Conservation (phyloP, 64 coral and sea anemone species). For the Platygyra sinensis region DNA sequence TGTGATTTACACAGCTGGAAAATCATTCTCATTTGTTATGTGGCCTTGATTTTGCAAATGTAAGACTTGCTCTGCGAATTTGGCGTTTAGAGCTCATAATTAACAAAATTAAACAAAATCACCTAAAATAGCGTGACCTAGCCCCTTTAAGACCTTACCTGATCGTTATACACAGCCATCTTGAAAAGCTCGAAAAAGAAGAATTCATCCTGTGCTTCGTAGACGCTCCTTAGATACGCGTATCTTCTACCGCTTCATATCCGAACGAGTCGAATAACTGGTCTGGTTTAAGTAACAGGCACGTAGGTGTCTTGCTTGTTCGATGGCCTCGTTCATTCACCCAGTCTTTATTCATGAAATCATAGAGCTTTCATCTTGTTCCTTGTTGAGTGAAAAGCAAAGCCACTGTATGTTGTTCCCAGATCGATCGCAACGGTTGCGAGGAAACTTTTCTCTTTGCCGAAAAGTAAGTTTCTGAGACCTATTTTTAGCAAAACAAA, state of each 20-base stretch:
- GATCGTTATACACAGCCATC: not conserved
- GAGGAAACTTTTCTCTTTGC: not conserved
- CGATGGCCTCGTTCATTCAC: constrained; percentile 18
- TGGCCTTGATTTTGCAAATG: too few species aligned
- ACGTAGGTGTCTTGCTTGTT: constrained; percentile 18
- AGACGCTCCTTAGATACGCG: not conserved
- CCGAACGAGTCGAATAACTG: constrained; percentile 19
- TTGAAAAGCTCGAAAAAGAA: constrained; percentile 32
- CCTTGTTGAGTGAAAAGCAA: constrained; percentile 11
- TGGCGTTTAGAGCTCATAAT: too few species aligned
- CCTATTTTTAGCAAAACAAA: not conserved
- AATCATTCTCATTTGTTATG: too few species aligned
- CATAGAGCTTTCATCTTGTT: not conserved
- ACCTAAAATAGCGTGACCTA: too few species aligned
- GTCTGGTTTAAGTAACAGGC: constrained; percentile 21
- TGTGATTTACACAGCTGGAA: too few species aligned
- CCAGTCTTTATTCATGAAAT: constrained; percentile 43
- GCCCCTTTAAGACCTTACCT: not conserved
- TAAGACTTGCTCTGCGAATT: too few species aligned
- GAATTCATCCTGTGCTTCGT: not conserved
- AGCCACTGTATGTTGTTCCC: constrained; percentile 26
- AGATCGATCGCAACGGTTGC: constrained; percentile 45
- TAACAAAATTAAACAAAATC: too few species aligned
- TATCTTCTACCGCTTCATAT: constrained; percentile 14
- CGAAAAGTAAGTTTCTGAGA: not conserved